Evolutionary conservation across 2,888 invertebrate genomes (phyloP).

Genomic region (Apodemia zela): DNA sequence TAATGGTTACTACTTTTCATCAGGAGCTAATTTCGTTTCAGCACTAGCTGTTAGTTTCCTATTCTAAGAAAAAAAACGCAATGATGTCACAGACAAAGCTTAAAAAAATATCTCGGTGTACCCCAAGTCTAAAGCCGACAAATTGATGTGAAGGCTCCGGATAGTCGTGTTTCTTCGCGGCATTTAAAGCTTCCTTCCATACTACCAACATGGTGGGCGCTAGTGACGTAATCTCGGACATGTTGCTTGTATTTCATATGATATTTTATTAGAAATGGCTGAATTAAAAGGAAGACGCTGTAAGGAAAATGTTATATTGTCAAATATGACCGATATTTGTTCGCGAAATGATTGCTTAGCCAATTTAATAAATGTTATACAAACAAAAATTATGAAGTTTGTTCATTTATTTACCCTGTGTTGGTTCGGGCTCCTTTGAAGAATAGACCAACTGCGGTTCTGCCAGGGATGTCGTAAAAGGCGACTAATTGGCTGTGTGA

Average conservation of each 20-base stretch:
- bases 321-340: background rate
- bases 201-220: constrained; percentile 30
- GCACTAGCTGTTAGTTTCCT: too few relatives aligned
- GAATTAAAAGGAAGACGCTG: background rate
- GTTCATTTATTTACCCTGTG: too few relatives aligned
- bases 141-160: constrained; percentile 43
- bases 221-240: constrained; percentile 8
- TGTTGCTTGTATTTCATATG: constrained; percentile 6
- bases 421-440: too few relatives aligned
- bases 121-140: constrained; percentile 28
- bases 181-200: constrained; percentile 40
- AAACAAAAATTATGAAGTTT: background rate
- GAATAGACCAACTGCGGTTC: too few relatives aligned
- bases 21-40: too few relatives aligned
- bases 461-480: too few relatives aligned
- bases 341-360: background rate
- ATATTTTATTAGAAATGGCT: background rate
- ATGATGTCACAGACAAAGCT: too few relatives aligned
- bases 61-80: too few relatives aligned
- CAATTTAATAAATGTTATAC: background rate
- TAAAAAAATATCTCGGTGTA: constrained; percentile 26
- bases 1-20: too few relatives aligned
- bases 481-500: too few relatives aligned
- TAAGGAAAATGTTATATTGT: background rate
- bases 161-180: constrained; percentile 42